These are phyloP conservation scores for Hippoglossus stenolepis DNA, from an alignment of 2,113 vertebrate species.

Conservation along the genomic window DNA sequence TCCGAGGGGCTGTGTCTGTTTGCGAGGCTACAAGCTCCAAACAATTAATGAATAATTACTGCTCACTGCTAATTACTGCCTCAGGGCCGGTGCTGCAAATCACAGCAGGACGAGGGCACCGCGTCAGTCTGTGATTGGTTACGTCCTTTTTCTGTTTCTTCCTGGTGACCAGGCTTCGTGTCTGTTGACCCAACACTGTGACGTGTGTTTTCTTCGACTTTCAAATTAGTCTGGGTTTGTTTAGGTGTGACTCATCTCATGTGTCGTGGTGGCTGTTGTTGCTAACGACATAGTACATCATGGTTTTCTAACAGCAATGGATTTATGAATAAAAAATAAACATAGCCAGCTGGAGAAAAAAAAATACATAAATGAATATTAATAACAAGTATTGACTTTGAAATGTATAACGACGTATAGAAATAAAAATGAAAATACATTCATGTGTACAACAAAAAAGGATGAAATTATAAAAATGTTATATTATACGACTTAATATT, in stretches of 20 bases:
- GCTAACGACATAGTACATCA: background rate
- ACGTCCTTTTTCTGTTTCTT: background rate
- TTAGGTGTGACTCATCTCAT: background rate
- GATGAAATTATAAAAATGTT: background rate
- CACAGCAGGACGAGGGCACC: constrained; percentile 50
- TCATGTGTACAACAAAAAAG: background rate
- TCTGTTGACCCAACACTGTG: background rate
- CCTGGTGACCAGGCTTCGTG: background rate
- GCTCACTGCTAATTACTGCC: constrained; percentile 37
- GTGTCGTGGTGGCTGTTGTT: background rate
- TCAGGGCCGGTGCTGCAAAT: constrained; percentile 25
- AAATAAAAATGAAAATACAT: background rate
- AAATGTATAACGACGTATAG: background rate
- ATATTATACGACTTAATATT: background rate
- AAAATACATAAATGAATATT: background rate
- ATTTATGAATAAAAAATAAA: background rate
- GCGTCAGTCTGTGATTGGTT: constrained; percentile 18
- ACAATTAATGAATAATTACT: constrained; percentile 75
- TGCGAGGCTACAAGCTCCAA: constrained; percentile 50
- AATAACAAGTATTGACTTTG: background rate
- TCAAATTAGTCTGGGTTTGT: background rate
- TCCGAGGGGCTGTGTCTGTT: constrained; percentile 59
- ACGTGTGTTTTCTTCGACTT: background rate
- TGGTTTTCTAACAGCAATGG: background rate
- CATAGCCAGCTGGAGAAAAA: background rate